A percentile compares a stretch with the other conserved stretches of the same genome.
Conservation (phyloP, 1,140 invertebrate species). For the Zaprionus gabonicus region DNA sequence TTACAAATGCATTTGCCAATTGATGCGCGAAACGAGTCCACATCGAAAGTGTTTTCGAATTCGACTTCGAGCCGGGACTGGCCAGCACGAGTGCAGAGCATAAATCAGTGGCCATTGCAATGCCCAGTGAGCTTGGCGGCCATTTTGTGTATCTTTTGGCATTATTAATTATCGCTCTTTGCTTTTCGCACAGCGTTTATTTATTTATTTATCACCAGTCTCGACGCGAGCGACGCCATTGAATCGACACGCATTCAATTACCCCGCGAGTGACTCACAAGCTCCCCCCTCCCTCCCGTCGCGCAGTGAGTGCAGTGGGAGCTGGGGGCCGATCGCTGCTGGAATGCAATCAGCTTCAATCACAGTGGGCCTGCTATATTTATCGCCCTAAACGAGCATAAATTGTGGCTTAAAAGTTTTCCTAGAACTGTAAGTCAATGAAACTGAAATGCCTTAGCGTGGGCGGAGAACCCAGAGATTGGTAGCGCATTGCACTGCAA, state of each 20-base stretch:
- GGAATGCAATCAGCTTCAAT: constrained; percentile 81
- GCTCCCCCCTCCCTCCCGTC: not conserved
- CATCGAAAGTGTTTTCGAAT: constrained; percentile 29
- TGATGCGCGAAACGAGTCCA: constrained; percentile 40
- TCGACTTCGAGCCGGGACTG: constrained; percentile 22
- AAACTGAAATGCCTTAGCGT: constrained; percentile 34
- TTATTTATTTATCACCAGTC: constrained; percentile 64
- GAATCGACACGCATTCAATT: constrained; percentile 77
- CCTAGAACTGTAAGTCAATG: constrained; percentile 74
- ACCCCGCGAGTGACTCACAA: constrained; percentile 59
- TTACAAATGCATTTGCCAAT: constrained; percentile 42
- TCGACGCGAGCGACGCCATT: constrained; percentile 49
- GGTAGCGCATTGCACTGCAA: constrained; percentile 36
- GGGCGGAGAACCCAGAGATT: constrained; percentile 18
- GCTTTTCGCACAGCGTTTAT: constrained; percentile 51
- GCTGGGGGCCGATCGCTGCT: constrained; percentile 38
- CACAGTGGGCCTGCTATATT: constrained; percentile 73
- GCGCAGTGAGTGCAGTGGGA: not conserved
- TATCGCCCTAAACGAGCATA: constrained; percentile 81
- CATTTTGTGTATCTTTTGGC: constrained; percentile 63
- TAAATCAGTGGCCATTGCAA: constrained; percentile 61
- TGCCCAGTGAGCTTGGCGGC: constrained; percentile 53
- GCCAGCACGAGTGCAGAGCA: constrained; percentile 39
- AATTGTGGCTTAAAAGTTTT: constrained; percentile 81
- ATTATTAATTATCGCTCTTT: constrained; percentile 69